phyloP scores from a whole-genome alignment of 2,113 vertebrate genomes.

The Coreoperca whiteheadi region DNA sequence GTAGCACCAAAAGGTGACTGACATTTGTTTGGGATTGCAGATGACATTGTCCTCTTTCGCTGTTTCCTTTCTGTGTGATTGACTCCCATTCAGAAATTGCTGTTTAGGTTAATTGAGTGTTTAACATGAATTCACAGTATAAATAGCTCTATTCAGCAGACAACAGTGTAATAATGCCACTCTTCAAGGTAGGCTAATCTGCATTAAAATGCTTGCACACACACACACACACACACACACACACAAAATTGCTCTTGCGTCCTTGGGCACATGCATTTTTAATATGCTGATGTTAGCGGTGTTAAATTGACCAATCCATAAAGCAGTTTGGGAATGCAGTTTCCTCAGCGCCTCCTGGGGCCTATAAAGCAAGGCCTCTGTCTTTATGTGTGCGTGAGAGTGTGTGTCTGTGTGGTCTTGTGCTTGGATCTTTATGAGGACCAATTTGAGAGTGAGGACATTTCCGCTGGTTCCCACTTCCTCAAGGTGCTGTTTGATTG shows the following conservation, averaged over 20 bases:
- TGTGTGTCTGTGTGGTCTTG: not conserved
- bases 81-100: constrained; percentile 29
- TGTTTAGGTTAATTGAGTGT: constrained; percentile 40
- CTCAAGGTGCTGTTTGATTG: not conserved
- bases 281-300: constrained; percentile 74
- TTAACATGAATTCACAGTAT: constrained; percentile 19
- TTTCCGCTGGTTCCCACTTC: not conserved
- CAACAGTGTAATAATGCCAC: constrained; percentile 28
- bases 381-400: constrained; percentile 15
- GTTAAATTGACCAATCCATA: constrained; percentile 75
- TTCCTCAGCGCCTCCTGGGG: constrained; percentile 58
- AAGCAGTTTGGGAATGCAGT: constrained; percentile 68
- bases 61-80: constrained; percentile 21
- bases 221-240: not conserved
- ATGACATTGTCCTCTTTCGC: not conserved
- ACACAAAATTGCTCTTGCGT: constrained; percentile 29
- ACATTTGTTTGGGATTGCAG: not conserved
- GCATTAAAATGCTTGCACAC: constrained; percentile 26
- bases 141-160: constrained; percentile 50
- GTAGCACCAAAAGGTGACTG: not conserved
- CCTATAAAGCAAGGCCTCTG: constrained; percentile 40
- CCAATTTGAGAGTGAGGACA: constrained; percentile 6
- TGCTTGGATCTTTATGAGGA: constrained; percentile 13
- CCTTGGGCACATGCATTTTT: constrained; percentile 71
- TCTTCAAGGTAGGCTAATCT: constrained; percentile 27